Evolutionary conservation across 2,888 invertebrate species (phyloP), one percentile per base, ranked within the genome.

Genomic region (Hirtodrosophila confusa): DNA sequence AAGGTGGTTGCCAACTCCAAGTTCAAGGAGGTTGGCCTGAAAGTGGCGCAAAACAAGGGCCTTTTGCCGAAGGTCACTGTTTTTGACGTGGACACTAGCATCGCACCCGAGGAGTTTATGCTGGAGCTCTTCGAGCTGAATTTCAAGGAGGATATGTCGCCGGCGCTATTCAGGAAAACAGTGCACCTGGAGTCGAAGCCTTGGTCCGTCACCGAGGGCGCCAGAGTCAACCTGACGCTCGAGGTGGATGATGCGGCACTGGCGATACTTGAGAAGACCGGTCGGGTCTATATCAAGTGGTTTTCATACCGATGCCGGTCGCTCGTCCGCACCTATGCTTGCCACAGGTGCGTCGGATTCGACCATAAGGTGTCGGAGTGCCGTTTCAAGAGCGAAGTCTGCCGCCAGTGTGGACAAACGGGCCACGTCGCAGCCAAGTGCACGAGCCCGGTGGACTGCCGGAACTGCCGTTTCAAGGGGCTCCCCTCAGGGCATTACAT

Each of bases 401-500:
- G 65, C 48, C 35, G 29, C 6, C 50, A 45, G 27, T 33, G 37
- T 9, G 17, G 12, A 7, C 43, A 53, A 6, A n/a, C 11, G 2
- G 35, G 53, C 12, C 35, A 43, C 4, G 9, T 49, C 4, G 48
- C 43, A 40, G 39, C 24, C 17, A 37, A 31, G 3, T 70, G 66
- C 29, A 17, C 4, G 0, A 63, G 54, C 37, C 56, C 49, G 23
- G 17, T 56, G 37, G 58, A 51, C 35, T 57, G 41, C 47, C 61
- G 75, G 4, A 67, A 74, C 8, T 68, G 74, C 56, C 51, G 57
- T 3, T 47, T 61, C 29, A 53, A 33, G 49, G 63, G 69, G 2
- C 54, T 50, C 3, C 60, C 65, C 3, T 41, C 73, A 0, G 61
- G 27, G 8, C 67, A 69, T 49, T 43, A 12, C 5, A 70, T 64